These are phyloP conservation scores for Fulmarus glacialis DNA, from an alignment of 2,113 vertebrate species.

Conservation along the genomic window DNA sequence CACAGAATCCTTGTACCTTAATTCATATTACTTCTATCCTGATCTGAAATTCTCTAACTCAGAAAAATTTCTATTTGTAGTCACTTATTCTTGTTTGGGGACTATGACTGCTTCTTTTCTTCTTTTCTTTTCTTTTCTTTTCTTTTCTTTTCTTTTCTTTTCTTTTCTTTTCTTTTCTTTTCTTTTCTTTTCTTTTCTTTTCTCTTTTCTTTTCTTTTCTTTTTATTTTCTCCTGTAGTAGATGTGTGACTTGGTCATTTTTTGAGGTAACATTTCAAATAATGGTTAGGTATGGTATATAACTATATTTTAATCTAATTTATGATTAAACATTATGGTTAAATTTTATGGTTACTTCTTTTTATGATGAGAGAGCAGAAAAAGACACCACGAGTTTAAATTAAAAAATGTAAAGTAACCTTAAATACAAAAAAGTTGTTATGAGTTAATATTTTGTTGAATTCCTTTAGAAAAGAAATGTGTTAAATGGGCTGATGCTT, in stretches of 20 bases:
- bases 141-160: background rate
- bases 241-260: background rate
- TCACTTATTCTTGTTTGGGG: background rate
- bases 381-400: background rate
- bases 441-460: background rate
- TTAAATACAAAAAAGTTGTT: background rate
- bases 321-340: background rate
- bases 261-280: background rate
- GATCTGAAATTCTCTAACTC: background rate
- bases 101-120: background rate
- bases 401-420: background rate
- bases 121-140: too few species aligned
- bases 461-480: background rate
- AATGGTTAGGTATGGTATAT: background rate
- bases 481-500: background rate
- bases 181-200: background rate
- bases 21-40: background rate
- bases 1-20: background rate
- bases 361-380: background rate
- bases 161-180: background rate
- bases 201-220: too few species aligned
- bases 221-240: background rate
- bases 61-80: background rate
- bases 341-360: background rate
- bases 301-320: background rate